A percentile compares a stretch with the other conserved stretches of the same genome.
Conservation (phyloP, 2,797 vertebrate species). For the Hoplostethus mediterraneus region DNA sequence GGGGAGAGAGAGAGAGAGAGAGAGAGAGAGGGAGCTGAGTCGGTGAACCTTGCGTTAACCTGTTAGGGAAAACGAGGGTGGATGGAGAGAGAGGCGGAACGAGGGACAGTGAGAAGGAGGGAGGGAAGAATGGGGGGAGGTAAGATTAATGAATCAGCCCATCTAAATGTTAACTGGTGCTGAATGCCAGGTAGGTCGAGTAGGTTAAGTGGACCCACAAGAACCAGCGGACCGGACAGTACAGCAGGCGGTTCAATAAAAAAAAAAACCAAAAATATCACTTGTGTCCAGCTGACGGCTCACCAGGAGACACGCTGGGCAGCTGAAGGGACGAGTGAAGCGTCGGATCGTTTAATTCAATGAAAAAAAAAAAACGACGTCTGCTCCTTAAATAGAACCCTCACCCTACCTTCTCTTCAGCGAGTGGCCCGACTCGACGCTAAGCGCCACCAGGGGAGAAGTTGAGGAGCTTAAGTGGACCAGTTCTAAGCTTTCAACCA, state of each 20-base stretch:
- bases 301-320: conserved; percentile 21
- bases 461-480: conserved; percentile 13
- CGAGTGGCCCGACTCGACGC: conserved; percentile 4
- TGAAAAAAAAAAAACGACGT: conserved; percentile 27
- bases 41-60: no score
- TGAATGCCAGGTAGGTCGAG: conserved; percentile 65
- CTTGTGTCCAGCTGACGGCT: conserved; percentile 56
- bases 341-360: conserved; percentile 50
- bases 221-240: conserved; percentile 45
- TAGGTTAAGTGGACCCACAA: conserved; percentile 68
- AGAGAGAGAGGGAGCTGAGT: conserved; percentile 19
- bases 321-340: conserved; percentile 31
- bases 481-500: conserved; percentile 23
- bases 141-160: conserved; percentile 58
- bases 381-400: conserved; percentile 21
- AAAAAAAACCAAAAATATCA: conserved; percentile 68
- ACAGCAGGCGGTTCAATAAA: conserved; percentile 59
- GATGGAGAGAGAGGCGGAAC: not conserved
- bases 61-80: not conserved
- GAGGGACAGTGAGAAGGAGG: not conserved
- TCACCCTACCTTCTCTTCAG: not conserved
- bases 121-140: not conserved
- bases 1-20: conserved; percentile 11
- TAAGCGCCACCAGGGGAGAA: conserved; percentile 43
- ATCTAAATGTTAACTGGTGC: conserved; percentile 75